phyloP scores from a whole-genome alignment of 1,140 invertebrate species.

The Lepidurus packardi region DNA sequence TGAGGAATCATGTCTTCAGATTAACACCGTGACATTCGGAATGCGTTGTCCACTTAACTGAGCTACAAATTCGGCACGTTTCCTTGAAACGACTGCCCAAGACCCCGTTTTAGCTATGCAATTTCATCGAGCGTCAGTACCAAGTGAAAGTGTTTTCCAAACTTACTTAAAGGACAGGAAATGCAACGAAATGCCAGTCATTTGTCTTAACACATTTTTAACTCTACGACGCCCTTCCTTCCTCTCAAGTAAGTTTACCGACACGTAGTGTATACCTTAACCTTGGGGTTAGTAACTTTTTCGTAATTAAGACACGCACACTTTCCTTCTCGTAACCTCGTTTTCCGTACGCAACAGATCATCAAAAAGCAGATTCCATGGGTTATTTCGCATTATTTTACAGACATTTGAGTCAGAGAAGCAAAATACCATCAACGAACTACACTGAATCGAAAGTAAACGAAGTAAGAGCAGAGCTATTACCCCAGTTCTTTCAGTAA shows the following conservation, averaged over 20 bases:
- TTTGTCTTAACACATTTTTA: background rate
- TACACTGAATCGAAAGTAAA: too few relatives aligned
- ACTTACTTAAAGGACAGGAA: background rate
- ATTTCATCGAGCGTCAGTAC: background rate
- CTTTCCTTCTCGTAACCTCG: background rate
- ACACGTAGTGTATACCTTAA: background rate
- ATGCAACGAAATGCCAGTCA: conserved; percentile 2
- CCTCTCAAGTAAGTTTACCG: background rate
- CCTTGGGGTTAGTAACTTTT: background rate
- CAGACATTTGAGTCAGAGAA: too few relatives aligned
- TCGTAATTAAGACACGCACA: background rate
- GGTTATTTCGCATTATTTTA: too few relatives aligned
- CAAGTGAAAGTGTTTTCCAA: background rate
- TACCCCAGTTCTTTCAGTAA: too few relatives aligned
- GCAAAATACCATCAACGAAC: too few relatives aligned
- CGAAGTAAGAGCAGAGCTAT: too few relatives aligned
- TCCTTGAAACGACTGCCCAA: background rate
- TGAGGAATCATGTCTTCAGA: too few relatives aligned
- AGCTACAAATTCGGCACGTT: background rate
- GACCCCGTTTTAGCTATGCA: background rate
- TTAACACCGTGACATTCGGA: too few relatives aligned
- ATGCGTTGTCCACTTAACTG: too few relatives aligned
- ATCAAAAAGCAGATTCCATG: too few relatives aligned
- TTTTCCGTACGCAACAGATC: background rate
- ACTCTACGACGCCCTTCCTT: background rate